Base-by-base conservation (phyloP, 2,888 invertebrate species). In the Amiota mariae region DNA sequence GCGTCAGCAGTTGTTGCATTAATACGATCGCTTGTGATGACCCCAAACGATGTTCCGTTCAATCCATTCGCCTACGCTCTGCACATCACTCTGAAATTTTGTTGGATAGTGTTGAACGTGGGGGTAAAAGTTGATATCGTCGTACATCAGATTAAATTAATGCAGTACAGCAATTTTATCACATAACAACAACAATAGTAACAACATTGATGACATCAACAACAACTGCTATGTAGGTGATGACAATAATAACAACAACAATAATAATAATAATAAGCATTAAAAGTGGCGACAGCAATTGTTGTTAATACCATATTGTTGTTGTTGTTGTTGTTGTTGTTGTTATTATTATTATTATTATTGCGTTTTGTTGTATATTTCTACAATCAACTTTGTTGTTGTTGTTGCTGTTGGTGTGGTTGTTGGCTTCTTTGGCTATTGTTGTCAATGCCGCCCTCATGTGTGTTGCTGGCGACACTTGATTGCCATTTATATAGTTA, bases 131-230 rank as follows among this genome's bases (percentile, higher is more conserved):
- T 82, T 84, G 85, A 81, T 82, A 79, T 74, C 85, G 36, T 36
- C 36, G 80, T 83, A 78, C 85, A 85, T 80, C 83, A 82, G 80
- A 79, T 83, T 80, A 85, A 81, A 77, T 85, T 82, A 85, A 80
- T 84, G 86, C 83, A 83, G 84, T 80, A 79, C 85, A 79, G 85
- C 86, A 82, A 77, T 79, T 85, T 85, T 80, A 84, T 79, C 77
- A 84, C 79, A 74, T 76, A 75, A 70, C 75, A 78, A 63, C 79
- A 80, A 24, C 54, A 51, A 54, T 46, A n/a, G n/a, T n/a, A n/a
- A n/a, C n/a, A 66, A 59, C 12, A 49, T 47, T 76, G 77, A 56
- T 48, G 36, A 24, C 47, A 66, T 36, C 36, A 51, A 54, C 54
- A 54, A 70, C 59, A 48, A 36, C 36, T 36, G 36, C 36, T 6